Conservation (phyloP, 2,113 vertebrate genomes). For the Lagopus muta region DNA sequence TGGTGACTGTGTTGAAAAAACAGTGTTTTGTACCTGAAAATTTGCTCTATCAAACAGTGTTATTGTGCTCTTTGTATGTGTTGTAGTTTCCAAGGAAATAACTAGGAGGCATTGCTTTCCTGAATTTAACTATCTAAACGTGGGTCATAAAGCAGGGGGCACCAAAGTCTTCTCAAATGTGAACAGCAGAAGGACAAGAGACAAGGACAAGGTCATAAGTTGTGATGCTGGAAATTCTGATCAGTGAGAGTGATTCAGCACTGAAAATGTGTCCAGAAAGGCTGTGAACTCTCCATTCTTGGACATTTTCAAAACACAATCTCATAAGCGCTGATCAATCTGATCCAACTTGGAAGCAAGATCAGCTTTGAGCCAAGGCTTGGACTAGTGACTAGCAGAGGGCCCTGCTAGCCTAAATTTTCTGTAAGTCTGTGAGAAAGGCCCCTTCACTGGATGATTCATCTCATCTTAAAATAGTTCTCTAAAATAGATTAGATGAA, state of each 20-base stretch:
- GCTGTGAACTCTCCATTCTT: not conserved
- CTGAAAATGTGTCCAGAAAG: not conserved
- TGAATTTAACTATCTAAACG: not conserved
- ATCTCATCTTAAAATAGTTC: conserved; percentile 71
- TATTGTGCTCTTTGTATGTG: no score
- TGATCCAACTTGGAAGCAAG: not conserved
- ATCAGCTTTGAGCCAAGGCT: not conserved
- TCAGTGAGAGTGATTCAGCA: not conserved
- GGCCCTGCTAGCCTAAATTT: conserved; percentile 23
- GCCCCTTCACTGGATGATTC: conserved; percentile 55
- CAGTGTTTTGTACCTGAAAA: no score
- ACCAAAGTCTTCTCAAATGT: not conserved
- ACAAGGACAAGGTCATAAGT: not conserved
- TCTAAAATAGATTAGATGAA: conserved; percentile 72
- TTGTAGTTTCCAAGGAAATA: no score
- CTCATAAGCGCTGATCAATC: not conserved
- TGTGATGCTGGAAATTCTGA: not conserved
- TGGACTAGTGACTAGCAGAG: not conserved
- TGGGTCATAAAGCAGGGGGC: fast-evolving
- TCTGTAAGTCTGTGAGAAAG: conserved; percentile 30
- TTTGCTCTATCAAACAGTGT: no score
- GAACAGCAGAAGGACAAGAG: not conserved
- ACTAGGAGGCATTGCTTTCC: not conserved
- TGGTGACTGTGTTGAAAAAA: no score
- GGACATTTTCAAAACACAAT: not conserved